Base-by-base conservation (phyloP, 2,888 invertebrate species). In the Pachycephus smyrnensis region DNA sequence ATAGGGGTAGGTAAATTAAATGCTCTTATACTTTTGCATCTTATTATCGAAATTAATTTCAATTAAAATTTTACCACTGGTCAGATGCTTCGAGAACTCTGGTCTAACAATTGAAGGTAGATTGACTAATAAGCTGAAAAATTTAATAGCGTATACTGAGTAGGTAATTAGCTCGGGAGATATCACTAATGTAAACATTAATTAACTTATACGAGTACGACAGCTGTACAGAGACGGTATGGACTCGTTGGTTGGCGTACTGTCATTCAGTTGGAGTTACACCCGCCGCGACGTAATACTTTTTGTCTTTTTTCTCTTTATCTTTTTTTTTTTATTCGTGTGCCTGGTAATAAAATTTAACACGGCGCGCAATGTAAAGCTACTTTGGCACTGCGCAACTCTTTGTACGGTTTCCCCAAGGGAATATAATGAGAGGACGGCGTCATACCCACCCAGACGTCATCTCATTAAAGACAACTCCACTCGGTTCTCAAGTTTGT, bases 381-480 rank as follows among this genome's bases (percentile, higher is more conserved):
- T 75, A 77, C 76, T 76, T 80, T 76, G 68, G 76, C 73, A 80
- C 77, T 75, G 69, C 74, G 68, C 73, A 68, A 40, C 73, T 76
- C 77, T 79, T 77, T 77, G 73, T 68, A 69, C 78, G 76, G 79
- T 79, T 76, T 71, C 82, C 83, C 55, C 23, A 9, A 55, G 76
- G 76, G 83, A 79, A 81, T 85, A 85, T 84, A 87, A 88, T 85
- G 84, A 86, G 85, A 75, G 77, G 83, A 84, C 81, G 23, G 82
- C 81, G 55, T 55, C 55, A 55, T 55, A 55, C 81, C 77, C 77
- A 81, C 73, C 82, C 84, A 84, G 86, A 85, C 86, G 83, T 80
- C 82, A 82, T 84, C 85, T 86, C 85, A 86, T 88, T 88, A 86
- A 88, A 86, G 86, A 85, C 83, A 79, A 81, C 79, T 80, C 84